Evolutionary conservation across 2,797 vertebrate species (phyloP), one percentile per base, ranked within the genome.

Genomic region (Argentina silus): DNA sequence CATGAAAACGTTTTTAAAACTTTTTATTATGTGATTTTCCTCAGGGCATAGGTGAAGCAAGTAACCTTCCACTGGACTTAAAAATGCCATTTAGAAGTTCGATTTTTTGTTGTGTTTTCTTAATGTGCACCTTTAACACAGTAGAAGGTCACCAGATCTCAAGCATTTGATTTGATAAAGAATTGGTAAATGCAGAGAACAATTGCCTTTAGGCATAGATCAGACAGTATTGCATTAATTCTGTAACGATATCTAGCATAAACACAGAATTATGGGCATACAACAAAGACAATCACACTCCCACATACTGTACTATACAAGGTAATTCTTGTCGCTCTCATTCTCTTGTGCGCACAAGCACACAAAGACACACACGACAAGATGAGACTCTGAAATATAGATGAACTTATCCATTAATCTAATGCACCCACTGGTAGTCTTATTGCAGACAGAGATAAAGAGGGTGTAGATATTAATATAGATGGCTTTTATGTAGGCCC

Each of bases 401-500:
- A 84, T 76, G 79, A 82, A 85, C 78, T 3, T 43, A 76, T 56
- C 44, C 55, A 78, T 86, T 75, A 72, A 77, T 81, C 5, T 17
- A 77, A 50, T 15, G 9, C 44, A 15, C 47, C 45, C 72, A 72
- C 67, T 42, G 71, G 53, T 23, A 68, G 71, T 10, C 63, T 67
- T 2, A 43, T 76, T 72, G 70, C 67, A 43, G 73, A 73, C 68
- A 21, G 36, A 75, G 63, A 74, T 14, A 50, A 17, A 71, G 65
- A 81, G 19, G 44, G 71, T 3, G 9, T 36, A 15, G 63, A 73
- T 62, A 72, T 73, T 50, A 75, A 50, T 44, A 42, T 60, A 59
- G 70, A 77, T 11, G 70, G 59, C 11, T 42, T 19, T 1, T 3
- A 36, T 48, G 23, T 55, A 70, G 70, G 23, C 56, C 59, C 97